Evolutionary conservation across 2,888 invertebrate genomes (phyloP), one percentile per base, ranked within the genome.

Genomic region (Orchestes rusci): DNA sequence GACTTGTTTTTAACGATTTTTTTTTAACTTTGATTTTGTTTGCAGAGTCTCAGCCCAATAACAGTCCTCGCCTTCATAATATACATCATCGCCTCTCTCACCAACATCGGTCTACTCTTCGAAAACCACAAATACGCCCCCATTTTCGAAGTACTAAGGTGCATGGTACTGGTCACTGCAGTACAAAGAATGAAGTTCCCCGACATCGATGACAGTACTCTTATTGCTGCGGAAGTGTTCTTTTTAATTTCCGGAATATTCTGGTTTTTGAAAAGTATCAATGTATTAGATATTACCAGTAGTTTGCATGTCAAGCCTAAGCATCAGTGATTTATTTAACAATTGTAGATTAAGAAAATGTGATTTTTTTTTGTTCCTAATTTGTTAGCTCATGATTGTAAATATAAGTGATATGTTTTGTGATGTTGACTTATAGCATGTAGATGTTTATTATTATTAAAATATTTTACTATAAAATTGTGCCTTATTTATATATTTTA

Each of bases 21-120:
- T n/a, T n/a, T n/a, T n/a, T n/a, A n/a, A n/a, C n/a, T n/a, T n/a
- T n/a, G n/a, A n/a, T n/a, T n/a, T 31, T 13, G 12, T 29, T 74
- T 73, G 1, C 73, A 84, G 84, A 74, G 74, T 8, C 72, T 80
- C 67, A 75, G 73, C 45, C 77, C 78, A 28, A 54, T 76, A 8
- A 72, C 75, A 2, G 77, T 79, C 2, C 64, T 77, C 10, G 65
- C 73, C 35, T 75, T 76, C 58, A 76, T 80, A 0, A 48, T 73
- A 31, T 83, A 82, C 70, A 77, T 84, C 53, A 72, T 84, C 32
- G 74, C 74, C 2, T 80, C 83, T 0, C 66, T 85, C 10, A 80
- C 80, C 1, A 70, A 78, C 16, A 81, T 85, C 37, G 84, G 85
- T 1, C 74, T 84, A 72, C 62, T 85, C 5, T 79, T 85, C 56